phyloP scores from a whole-genome alignment of 2,888 invertebrate genomes.

The Cryptus viduatorius region DNA sequence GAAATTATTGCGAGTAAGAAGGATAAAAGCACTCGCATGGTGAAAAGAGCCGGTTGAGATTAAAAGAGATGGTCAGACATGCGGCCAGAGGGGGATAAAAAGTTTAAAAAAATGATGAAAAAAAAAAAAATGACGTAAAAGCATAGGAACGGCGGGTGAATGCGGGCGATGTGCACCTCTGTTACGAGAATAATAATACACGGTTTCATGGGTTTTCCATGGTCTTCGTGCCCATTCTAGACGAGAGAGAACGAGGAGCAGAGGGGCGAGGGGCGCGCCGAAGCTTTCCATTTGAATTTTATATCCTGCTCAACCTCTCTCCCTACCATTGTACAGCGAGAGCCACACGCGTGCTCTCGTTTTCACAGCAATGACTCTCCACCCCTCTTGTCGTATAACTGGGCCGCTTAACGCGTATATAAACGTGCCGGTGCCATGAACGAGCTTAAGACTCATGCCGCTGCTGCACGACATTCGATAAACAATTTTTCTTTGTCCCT shows the following conservation, averaged over 20 bases:
- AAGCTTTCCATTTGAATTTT: constrained; percentile 74
- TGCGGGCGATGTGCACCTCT: constrained; percentile 25
- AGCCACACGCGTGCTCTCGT: constrained; percentile 23
- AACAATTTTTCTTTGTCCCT: constrained; percentile 45
- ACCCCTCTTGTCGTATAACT: constrained; percentile 38
- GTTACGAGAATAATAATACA: constrained; percentile 72
- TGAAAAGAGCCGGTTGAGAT: neutral
- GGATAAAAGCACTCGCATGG: neutral
- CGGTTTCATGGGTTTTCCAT: constrained; percentile 70
- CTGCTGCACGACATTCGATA: constrained; percentile 44
- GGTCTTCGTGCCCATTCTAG: constrained; percentile 26
- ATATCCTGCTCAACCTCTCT: constrained; percentile 69
- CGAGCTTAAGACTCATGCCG: constrained; percentile 35
- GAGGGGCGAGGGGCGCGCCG: constrained; percentile 3
- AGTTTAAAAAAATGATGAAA: constrained; percentile 58
- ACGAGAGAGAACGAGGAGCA: neutral
- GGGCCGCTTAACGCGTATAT: constrained; percentile 53
- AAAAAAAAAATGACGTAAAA: constrained; percentile 50
- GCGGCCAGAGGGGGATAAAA: constrained; percentile 17
- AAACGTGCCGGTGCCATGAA: constrained; percentile 22
- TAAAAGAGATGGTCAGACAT: neutral
- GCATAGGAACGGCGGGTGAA: constrained; percentile 4
- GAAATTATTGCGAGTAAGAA: constrained; percentile 9
- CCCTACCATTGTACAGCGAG: constrained; percentile 57
- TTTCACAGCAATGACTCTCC: constrained; percentile 46